Evolutionary conservation across 1,140 invertebrate species (phyloP).

Genomic region (Diploscapter pachys): DNA sequence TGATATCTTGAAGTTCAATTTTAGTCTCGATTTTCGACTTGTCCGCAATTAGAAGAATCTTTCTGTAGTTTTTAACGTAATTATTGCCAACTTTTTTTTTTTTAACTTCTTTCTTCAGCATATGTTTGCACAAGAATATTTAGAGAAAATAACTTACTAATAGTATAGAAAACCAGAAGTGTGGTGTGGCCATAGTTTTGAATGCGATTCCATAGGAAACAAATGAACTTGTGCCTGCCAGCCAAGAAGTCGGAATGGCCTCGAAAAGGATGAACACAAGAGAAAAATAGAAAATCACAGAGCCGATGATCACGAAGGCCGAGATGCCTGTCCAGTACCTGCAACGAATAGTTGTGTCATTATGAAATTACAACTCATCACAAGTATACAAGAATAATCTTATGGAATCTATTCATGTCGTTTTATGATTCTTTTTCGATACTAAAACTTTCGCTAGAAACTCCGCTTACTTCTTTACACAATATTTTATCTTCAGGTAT

Average conservation of each 20-base stretch:
- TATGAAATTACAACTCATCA: too few species aligned
- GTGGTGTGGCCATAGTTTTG: slow-evolving; percentile 66
- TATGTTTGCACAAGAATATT: not conserved
- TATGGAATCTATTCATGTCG: too few species aligned
- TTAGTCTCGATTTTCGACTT: not conserved
- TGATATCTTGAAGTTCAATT: too few species aligned
- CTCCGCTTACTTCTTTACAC: not conserved
- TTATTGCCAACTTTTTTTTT: not conserved
- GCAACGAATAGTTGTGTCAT: too few species aligned
- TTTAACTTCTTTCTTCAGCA: not conserved
- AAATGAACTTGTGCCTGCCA: slow-evolving; percentile 34
- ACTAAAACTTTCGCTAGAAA: not conserved
- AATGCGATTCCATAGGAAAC: slow-evolving; percentile 46
- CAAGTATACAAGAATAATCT: too few species aligned
- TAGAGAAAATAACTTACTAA: slow-evolving; percentile 63
- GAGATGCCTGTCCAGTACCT: slow-evolving; percentile 94
- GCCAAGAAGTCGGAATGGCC: slow-evolving; percentile 26
- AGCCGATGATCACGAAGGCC: slow-evolving; percentile 95
- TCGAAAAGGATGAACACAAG: slow-evolving; percentile 65
- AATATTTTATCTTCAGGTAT: too few species aligned
- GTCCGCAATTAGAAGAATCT: not conserved
- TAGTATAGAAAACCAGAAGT: slow-evolving; percentile 89
- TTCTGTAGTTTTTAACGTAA: not conserved
- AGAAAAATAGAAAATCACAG: slow-evolving; percentile 88
- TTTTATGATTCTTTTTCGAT: not conserved